Conservation (phyloP, 2,113 vertebrate genomes). For the Fukomys damarensis region DNA sequence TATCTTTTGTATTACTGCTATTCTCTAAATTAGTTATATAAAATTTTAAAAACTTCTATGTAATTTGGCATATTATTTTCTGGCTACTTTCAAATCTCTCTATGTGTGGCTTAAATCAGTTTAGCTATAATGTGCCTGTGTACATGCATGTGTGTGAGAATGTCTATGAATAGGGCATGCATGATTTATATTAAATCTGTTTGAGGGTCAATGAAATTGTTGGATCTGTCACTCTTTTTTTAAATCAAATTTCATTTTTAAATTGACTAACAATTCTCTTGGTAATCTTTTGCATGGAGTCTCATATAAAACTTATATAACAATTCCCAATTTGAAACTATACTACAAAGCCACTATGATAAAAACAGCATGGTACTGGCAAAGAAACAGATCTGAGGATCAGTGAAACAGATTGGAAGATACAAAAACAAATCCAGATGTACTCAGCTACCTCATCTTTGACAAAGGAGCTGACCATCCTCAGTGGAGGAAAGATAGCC, state of each 20-base stretch:
- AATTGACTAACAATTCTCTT: neutral
- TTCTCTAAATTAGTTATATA: neutral
- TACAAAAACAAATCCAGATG: too few relatives aligned
- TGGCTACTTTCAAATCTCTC: neutral
- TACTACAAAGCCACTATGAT: too few relatives aligned
- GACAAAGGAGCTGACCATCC: too few relatives aligned
- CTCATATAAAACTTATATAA: too few relatives aligned
- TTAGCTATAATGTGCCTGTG: neutral
- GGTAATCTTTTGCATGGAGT: neutral
- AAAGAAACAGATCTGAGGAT: too few relatives aligned
- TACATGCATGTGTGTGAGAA: neutral
- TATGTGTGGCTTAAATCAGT: neutral
- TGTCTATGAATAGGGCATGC: neutral
- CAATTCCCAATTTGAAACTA: too few relatives aligned
- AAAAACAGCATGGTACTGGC: too few relatives aligned
- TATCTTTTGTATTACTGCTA: neutral
- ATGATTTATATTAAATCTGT: neutral
- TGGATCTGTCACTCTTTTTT: neutral
- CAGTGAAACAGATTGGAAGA: too few relatives aligned
- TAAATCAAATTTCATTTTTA: neutral
- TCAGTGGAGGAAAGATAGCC: too few relatives aligned
- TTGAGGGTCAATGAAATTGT: neutral
- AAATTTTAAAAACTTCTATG: neutral
- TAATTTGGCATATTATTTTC: neutral
- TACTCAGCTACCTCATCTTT: too few relatives aligned